Conservation (phyloP, 2,888 invertebrate species). For the Nomada fabriciana region DNA sequence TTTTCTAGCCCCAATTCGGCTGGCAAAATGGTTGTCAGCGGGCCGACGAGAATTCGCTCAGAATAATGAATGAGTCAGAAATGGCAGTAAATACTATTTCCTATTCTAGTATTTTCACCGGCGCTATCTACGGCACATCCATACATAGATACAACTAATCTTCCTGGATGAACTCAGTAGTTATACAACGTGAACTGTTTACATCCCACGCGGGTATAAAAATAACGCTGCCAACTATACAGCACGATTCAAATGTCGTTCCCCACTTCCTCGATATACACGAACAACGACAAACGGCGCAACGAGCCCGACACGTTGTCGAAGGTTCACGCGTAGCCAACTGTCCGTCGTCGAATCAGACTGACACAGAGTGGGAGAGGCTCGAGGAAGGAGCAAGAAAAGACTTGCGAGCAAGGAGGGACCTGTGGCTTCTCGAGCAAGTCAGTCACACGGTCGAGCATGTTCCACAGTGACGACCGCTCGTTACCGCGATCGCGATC, state of each 20-base stretch:
- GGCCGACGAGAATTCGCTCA: not conserved
- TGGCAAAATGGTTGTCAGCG: conserved; percentile 4
- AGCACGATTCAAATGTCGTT: conserved; percentile 36
- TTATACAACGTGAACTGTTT: conserved; percentile 4
- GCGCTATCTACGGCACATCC: not conserved
- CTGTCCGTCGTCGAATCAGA: conserved; percentile 47
- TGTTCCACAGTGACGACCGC: conserved; percentile 59
- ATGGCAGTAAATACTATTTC: not conserved
- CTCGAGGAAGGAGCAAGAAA: conserved; percentile 53
- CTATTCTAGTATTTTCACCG: not conserved
- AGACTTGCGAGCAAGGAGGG: conserved; percentile 65
- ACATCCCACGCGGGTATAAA: not conserved
- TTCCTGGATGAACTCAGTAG: not conserved
- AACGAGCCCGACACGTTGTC: conserved; percentile 75
- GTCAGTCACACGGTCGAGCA: conserved; percentile 73
- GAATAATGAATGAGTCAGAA: not conserved
- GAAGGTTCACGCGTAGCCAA: conserved; percentile 74
- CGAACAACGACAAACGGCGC: conserved; percentile 64
- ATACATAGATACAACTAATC: not conserved
- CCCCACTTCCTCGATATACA: conserved; percentile 54
- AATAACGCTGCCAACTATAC: not conserved
- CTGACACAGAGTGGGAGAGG: conserved; percentile 54
- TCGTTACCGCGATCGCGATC: conserved; percentile 48
- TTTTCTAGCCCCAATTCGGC: not conserved
- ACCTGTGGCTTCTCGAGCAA: conserved; percentile 74